Evolutionary conservation across 2,888 invertebrate species (phyloP).

Genomic region (Nysson spinosus): DNA sequence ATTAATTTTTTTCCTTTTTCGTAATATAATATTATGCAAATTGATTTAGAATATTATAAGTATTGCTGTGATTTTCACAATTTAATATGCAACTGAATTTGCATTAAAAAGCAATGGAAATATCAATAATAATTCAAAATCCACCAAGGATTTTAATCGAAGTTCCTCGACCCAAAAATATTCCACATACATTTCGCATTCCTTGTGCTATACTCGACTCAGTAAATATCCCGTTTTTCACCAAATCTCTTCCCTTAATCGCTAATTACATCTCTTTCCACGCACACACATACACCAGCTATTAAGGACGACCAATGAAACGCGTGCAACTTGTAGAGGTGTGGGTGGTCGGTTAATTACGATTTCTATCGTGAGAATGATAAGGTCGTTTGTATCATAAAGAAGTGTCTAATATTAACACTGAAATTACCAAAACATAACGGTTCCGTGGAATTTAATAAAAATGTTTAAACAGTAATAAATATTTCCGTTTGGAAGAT

Average conservation of each 20-base stretch:
- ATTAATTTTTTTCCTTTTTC: too few species aligned
- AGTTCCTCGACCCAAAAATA: slow-evolving; percentile 33
- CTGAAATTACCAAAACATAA: too few species aligned
- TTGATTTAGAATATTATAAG: too few species aligned
- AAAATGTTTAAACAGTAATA: too few species aligned
- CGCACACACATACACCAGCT: slow-evolving; percentile 36
- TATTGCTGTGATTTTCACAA: too few species aligned
- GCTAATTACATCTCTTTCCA: slow-evolving; percentile 18
- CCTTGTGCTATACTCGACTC: background rate
- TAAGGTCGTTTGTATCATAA: slow-evolving; percentile 5
- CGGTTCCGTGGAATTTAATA: too few species aligned
- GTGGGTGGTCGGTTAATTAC: slow-evolving; percentile 10
- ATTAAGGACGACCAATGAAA: slow-evolving; percentile 33
- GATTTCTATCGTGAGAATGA: background rate
- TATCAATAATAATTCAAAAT: background rate
- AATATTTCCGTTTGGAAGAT: too few species aligned
- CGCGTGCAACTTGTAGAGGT: slow-evolving; percentile 33
- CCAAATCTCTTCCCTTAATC: slow-evolving; percentile 1
- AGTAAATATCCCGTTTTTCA: slow-evolving; percentile 1
- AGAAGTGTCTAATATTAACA: too few species aligned
- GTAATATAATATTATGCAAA: too few species aligned
- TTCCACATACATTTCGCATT: slow-evolving; percentile 15
- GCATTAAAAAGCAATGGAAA: too few species aligned
- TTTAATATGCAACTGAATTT: too few species aligned
- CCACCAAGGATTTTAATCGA: slow-evolving; percentile 33